A percentile compares a stretch with the other conserved stretches of the same genome.
phyloP scores from a whole-genome alignment of 2,797 vertebrate species.

The Dallia pectoralis region DNA sequence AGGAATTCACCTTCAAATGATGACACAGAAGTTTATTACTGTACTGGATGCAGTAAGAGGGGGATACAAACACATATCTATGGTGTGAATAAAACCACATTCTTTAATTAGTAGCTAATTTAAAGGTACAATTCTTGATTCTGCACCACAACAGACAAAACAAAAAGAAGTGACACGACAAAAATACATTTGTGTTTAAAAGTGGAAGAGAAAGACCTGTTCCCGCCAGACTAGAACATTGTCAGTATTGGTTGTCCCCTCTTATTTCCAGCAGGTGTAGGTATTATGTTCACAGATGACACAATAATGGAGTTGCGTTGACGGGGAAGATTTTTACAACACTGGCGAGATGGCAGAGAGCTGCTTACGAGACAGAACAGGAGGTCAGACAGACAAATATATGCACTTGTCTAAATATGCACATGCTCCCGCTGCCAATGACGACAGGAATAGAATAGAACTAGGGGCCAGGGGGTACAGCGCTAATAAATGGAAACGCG shows the following conservation, averaged over 20 bases:
- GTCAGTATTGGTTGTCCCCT: neutral
- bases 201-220: neutral
- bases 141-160: neutral
- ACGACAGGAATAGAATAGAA: conserved; percentile 11
- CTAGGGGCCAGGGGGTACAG: neutral
- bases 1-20: conserved; percentile 53
- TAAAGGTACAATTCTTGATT: conserved; percentile 32
- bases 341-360: neutral
- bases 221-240: neutral
- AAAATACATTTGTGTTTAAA: neutral
- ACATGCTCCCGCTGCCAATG: conserved; percentile 27
- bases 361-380: conserved; percentile 14
- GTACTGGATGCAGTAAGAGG: neutral
- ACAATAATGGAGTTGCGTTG: neutral
- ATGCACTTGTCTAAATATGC: conserved; percentile 19
- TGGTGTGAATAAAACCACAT: conserved; percentile 26
- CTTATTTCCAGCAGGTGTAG: neutral
- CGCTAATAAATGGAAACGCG: neutral
- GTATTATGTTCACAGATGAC: neutral
- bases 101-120: conserved; percentile 54
- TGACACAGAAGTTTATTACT: conserved; percentile 43
- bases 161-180: neutral
- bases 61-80: conserved; percentile 44
- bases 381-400: conserved; percentile 29
- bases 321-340: neutral